phyloP scores from a whole-genome alignment of 2,888 invertebrate genomes.

The Harpalus rufipes region DNA sequence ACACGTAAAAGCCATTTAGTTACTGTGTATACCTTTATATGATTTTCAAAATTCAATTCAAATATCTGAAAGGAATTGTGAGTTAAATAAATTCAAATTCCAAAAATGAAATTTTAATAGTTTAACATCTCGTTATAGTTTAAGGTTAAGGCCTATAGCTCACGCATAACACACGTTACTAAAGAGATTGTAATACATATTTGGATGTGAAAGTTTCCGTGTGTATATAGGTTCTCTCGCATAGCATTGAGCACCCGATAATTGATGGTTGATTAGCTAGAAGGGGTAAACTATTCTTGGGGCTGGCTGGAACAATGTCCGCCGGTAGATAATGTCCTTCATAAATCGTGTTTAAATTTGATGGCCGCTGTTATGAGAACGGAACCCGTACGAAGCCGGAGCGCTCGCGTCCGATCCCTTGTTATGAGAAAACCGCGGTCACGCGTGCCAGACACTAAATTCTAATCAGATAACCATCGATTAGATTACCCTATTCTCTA shows the following conservation, averaged over 20 bases:
- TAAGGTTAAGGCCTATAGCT: too few species aligned
- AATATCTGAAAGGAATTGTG: too few species aligned
- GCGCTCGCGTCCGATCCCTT: slow-evolving; percentile 8
- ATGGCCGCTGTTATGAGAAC: slow-evolving; percentile 22
- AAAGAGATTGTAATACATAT: too few species aligned
- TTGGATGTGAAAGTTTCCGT: too few species aligned
- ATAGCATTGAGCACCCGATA: neutral
- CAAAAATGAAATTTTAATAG: too few species aligned
- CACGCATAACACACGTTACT: too few species aligned
- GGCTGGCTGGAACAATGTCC: slow-evolving; percentile 15
- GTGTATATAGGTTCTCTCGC: too few species aligned
- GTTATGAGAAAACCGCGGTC: slow-evolving; percentile 35
- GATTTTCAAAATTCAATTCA: too few species aligned
- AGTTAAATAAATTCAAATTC: too few species aligned
- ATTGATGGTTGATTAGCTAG: slow-evolving; percentile 5
- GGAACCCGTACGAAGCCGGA: neutral
- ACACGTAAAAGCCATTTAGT: too few species aligned
- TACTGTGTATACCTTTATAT: too few species aligned
- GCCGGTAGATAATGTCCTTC: slow-evolving; percentile 25
- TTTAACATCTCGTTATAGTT: too few species aligned
- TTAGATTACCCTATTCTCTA: neutral
- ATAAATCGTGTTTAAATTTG: slow-evolving; percentile 40
- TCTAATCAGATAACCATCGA: slow-evolving; percentile 32
- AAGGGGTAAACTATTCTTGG: slow-evolving; percentile 5
- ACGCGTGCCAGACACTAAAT: slow-evolving; percentile 38